Base-by-base conservation (phyloP, 2,888 invertebrate genomes). In the Mimas tiliae region DNA sequence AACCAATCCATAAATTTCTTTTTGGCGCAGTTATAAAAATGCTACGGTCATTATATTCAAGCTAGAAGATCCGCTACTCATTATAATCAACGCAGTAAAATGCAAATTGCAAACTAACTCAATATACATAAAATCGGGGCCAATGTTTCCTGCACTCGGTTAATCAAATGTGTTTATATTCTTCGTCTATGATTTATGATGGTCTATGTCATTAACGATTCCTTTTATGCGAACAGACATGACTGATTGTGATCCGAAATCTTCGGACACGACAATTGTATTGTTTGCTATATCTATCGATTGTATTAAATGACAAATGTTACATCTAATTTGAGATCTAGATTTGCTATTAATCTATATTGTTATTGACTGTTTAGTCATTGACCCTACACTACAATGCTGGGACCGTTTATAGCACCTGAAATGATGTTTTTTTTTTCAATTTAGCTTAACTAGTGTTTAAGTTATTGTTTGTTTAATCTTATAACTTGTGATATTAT, bases 191-290 rank as follows among this genome's bases (percentile, higher is more conserved):
- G 58, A 58, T 58, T 42, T 58, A 58, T 58, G 58, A 58, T 42
- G 6, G 58, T 38, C 9, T 58, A 12, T 9, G 42, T 58, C 58
- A 6, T 42, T 58, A 58, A 58, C 58, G 65, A 62, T 38, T 48
- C 34, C 48, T 50, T 27, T 4, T 55, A 55, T 38, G 38, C 11
- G 55, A 55, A 55, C 38, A 58, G 58, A 19, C 58, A 67, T 70
- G 71, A 74, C 68, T 73, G 72, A 75, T 76, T 67, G 64, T 64
- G 58, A 62, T 63, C 68, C 70, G 69, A 73, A 72, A 70, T 69
- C 38, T 67, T 68, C 66, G 69, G 63, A 68, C 74, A 73, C 71
- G 75, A 72, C 12, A 62, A 67, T 70, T 67, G 50, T 64, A 71
- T 66, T 66, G 70, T 66, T 58, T 11, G 16, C 12, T 58, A 6